Evolutionary conservation across 1,140 invertebrate species (phyloP).

Genomic region (Drosophila fuyamai): DNA sequence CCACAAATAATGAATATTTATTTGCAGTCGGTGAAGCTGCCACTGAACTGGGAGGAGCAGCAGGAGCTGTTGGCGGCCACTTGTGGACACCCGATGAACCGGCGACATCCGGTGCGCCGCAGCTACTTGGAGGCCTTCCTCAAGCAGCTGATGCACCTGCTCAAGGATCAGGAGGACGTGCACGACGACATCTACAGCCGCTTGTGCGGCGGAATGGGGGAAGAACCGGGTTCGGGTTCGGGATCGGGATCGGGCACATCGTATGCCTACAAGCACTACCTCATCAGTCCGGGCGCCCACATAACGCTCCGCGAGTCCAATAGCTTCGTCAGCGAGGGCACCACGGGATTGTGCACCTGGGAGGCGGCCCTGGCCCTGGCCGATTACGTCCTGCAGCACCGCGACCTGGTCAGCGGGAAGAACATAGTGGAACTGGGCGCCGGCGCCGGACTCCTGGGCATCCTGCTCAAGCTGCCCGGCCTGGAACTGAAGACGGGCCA

Average conservation of each 20-base stretch:
- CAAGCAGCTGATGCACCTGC: constrained; percentile 66
- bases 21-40: constrained; percentile 52
- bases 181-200: constrained; percentile 73
- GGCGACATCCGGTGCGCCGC: constrained; percentile 58
- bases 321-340: constrained; percentile 78
- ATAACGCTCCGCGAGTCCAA: constrained; percentile 72
- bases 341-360: constrained; percentile 82
- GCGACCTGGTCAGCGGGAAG: constrained; percentile 37
- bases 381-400: constrained; percentile 69
- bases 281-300: constrained; percentile 32
- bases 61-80: constrained; percentile 64
- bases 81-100: constrained; percentile 58
- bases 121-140: constrained; percentile 76
- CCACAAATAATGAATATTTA: too few species aligned
- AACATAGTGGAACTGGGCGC: constrained; percentile 74
- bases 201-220: constrained; percentile 49
- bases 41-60: constrained; percentile 64
- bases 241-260: background rate
- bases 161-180: constrained; percentile 63
- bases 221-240: background rate
- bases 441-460: constrained; percentile 72
- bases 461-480: constrained; percentile 56
- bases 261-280: constrained; percentile 75
- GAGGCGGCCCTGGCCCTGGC: constrained; percentile 74
- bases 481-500: constrained; percentile 30